Percentiles rank a stretch among this genome's conserved stretches.
These are phyloP conservation scores for Zophobas morio DNA, from an alignment of 1,140 invertebrate species.

Conservation along the genomic window DNA sequence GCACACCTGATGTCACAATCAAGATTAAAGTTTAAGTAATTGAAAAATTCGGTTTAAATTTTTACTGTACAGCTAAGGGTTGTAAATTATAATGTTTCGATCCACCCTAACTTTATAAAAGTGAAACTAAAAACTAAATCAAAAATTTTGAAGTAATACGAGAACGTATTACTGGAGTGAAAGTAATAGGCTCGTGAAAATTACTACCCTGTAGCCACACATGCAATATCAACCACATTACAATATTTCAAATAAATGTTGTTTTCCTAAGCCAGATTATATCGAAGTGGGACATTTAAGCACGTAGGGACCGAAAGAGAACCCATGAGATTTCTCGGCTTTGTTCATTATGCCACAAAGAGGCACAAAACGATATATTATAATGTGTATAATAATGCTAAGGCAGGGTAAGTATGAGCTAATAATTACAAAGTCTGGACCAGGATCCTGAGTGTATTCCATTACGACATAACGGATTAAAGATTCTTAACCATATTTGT, in stretches of 20 bases:
- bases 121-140: conserved; percentile 8
- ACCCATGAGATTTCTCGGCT: conserved; percentile 7
- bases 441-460: no score
- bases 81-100: neutral
- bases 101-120: neutral
- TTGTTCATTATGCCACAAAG: conserved; percentile 18
- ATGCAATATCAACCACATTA: conserved; percentile 26
- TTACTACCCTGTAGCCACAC: conserved; percentile 9
- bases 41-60: neutral
- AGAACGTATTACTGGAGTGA: conserved; percentile 18
- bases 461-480: no score
- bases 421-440: neutral
- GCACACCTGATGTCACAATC: neutral
- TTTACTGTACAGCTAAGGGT: neutral
- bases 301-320: conserved; percentile 27
- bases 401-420: neutral
- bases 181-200: conserved; percentile 24
- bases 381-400: neutral
- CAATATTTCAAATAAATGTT: conserved; percentile 29
- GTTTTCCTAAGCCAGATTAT: conserved; percentile 35
- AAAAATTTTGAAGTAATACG: conserved; percentile 2
- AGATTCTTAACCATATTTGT: no score
- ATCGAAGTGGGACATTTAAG: conserved; percentile 29
- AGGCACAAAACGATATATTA: neutral
- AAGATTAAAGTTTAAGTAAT: neutral